Percentiles rank a stretch among this genome's conserved stretches.
These are phyloP conservation scores for Glyphotaelius pellucidus DNA, from an alignment of 2,888 invertebrate genomes.

Conservation along the genomic window DNA sequence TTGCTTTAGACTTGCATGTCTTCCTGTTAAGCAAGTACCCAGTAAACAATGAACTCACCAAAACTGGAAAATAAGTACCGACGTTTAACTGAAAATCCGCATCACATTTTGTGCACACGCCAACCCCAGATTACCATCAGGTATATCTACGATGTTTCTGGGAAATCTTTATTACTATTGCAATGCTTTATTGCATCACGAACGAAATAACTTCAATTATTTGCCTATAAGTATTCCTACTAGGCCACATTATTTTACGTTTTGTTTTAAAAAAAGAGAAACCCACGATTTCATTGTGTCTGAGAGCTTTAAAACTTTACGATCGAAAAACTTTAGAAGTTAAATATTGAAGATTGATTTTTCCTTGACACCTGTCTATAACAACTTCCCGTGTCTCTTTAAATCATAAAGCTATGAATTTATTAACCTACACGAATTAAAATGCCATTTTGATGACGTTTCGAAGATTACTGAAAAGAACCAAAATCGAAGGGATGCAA, in stretches of 20 bases:
- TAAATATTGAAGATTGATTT: background rate
- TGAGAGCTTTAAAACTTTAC: background rate
- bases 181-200: background rate
- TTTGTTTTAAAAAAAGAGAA: background rate
- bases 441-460: background rate
- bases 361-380: background rate
- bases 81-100: constrained; percentile 38
- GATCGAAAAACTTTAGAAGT: constrained; percentile 22
- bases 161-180: constrained; percentile 33
- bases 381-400: too few relatives aligned
- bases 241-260: background rate
- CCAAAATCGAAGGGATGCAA: background rate
- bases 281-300: background rate
- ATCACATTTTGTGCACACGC: constrained; percentile 31
- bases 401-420: too few relatives aligned
- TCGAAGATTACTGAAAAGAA: background rate
- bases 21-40: background rate
- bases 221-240: background rate
- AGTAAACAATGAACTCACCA: background rate
- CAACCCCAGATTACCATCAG: constrained; percentile 26
- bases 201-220: background rate
- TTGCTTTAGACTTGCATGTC: constrained; percentile 20
- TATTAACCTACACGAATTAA: background rate
- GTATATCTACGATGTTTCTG: constrained; percentile 24
- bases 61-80: constrained; percentile 23